These are phyloP conservation scores for Dunckerocampus dactyliophorus DNA, from an alignment of 2,113 vertebrate species.

Conservation along the genomic window DNA sequence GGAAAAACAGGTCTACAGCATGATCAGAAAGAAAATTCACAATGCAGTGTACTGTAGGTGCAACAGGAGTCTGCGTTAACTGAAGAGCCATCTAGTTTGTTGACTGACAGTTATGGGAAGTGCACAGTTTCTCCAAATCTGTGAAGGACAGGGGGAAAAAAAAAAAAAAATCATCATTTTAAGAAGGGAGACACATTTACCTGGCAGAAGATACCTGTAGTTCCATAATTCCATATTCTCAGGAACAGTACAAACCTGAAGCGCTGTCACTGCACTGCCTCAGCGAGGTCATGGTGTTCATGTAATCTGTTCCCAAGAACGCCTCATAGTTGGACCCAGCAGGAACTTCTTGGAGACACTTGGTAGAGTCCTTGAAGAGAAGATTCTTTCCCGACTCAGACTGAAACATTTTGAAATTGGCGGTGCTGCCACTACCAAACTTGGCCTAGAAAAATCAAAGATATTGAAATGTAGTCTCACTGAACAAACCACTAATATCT, in stretches of 20 bases:
- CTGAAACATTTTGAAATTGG: slow-evolving; percentile 58
- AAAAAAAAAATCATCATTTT: background rate
- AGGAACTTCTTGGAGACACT: slow-evolving; percentile 67
- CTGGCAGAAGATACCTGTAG: no score
- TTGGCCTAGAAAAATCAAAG: slow-evolving; percentile 27
- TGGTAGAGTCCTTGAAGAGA: slow-evolving; percentile 76
- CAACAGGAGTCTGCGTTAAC: slow-evolving; percentile 16
- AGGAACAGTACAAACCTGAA: slow-evolving; percentile 65
- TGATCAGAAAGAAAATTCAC: slow-evolving; percentile 11
- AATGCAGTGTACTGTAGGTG: slow-evolving; percentile 14
- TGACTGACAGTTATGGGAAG: slow-evolving; percentile 67
- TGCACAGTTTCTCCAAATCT: slow-evolving; percentile 78
- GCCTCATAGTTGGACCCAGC: background rate
- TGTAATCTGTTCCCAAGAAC: slow-evolving; percentile 61
- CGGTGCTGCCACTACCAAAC: slow-evolving; percentile 15
- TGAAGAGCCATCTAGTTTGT: slow-evolving; percentile 17
- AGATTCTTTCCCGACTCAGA: slow-evolving; percentile 63
- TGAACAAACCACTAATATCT: no score
- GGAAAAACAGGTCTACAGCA: no score
- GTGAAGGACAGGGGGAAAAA: no score
- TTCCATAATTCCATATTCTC: no score
- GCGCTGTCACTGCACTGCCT: slow-evolving; percentile 32
- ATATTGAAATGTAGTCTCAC: no score
- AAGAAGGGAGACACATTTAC: background rate
- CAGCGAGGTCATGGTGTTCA: slow-evolving; percentile 46